Evolutionary conservation across 2,888 invertebrate genomes (phyloP).

Genomic region (Oscheius sp.): DNA sequence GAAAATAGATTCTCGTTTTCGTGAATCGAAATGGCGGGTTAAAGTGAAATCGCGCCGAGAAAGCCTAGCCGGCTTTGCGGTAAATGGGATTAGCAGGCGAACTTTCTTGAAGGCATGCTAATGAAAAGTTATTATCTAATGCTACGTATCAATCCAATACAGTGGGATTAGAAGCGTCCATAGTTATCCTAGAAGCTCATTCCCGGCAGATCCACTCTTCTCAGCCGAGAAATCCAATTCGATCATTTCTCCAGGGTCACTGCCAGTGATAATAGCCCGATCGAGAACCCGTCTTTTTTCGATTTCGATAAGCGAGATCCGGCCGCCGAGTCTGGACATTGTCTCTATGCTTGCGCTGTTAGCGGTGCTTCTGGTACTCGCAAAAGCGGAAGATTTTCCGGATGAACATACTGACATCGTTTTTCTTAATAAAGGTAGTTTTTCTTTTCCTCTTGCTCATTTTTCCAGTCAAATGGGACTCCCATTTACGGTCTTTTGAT

Average conservation of each 20-base stretch:
- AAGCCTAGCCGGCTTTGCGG: no score
- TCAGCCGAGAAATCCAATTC: no score
- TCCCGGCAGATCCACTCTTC: no score
- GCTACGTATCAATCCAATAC: background rate
- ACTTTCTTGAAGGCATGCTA: no score
- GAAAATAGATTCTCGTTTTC: background rate
- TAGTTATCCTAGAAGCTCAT: no score
- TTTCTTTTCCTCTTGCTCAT: background rate
- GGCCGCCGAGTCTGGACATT: background rate
- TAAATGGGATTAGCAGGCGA: no score
- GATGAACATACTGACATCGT: conserved; percentile 40
- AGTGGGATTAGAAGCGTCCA: no score
- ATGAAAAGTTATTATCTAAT: background rate
- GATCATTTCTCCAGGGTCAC: background rate
- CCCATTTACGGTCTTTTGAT: conserved; percentile 46
- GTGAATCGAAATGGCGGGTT: background rate
- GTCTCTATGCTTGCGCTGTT: conserved; percentile 24
- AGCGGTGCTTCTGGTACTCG: background rate
- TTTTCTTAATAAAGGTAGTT: conserved; percentile 28
- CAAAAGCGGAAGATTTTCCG: conserved; percentile 32
- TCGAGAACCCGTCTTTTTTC: background rate
- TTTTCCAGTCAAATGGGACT: conserved; percentile 58
- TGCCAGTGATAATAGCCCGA: background rate
- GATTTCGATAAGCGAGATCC: background rate
- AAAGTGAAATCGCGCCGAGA: no score